Evolutionary conservation across 2,797 vertebrate genomes (phyloP).

Genomic region (Anisognathus igniventris): DNA sequence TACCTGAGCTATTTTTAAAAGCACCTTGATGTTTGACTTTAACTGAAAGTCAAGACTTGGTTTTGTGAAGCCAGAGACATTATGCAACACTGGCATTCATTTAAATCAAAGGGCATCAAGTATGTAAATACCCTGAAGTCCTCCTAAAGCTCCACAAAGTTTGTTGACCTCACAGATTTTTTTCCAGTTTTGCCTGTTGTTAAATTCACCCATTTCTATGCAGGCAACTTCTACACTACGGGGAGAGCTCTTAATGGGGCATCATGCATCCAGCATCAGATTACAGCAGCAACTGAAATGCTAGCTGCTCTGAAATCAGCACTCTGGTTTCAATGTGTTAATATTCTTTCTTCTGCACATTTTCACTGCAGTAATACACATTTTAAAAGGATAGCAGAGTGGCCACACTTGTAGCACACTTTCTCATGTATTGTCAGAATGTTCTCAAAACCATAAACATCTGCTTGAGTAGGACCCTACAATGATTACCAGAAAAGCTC

Average conservation of each 20-base stretch:
- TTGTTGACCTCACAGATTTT: background rate
- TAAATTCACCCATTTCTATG: background rate
- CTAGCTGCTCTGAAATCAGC: background rate
- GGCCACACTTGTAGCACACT: background rate
- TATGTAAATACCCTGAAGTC: background rate
- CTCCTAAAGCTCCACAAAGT: background rate
- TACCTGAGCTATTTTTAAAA: background rate
- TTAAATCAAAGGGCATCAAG: background rate
- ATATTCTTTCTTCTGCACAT: background rate
- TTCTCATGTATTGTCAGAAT: background rate
- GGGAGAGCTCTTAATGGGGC: background rate
- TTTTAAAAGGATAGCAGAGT: background rate
- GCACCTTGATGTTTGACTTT: background rate
- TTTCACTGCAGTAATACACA: background rate
- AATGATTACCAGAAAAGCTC: background rate
- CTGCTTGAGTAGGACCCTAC: background rate
- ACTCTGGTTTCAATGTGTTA: background rate
- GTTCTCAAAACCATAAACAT: background rate
- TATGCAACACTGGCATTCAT: fast-evolving
- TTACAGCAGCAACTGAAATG: background rate
- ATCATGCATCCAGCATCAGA: background rate
- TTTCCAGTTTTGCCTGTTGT: background rate
- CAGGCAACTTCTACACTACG: background rate
- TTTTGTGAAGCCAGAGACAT: background rate
- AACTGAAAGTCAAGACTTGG: background rate